Evolutionary conservation across 2,888 invertebrate species (phyloP).

Genomic region (Nomada flava): DNA sequence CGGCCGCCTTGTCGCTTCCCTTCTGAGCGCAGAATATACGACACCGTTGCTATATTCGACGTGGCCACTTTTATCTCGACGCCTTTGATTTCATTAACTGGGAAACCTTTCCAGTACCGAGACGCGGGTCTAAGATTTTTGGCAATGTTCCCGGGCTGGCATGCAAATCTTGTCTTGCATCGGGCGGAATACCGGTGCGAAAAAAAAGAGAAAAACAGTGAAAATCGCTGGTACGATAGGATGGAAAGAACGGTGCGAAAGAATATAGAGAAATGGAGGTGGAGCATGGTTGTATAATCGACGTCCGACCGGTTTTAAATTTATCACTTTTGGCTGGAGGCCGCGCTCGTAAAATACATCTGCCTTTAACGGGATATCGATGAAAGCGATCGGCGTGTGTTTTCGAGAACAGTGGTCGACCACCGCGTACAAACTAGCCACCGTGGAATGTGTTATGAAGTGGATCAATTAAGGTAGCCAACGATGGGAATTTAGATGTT

Average conservation of each 20-base stretch:
- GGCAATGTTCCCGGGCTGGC: background rate
- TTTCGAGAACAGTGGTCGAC: constrained; percentile 46
- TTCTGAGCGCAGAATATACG: constrained; percentile 40
- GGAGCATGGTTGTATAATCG: constrained; percentile 50
- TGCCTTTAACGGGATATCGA: constrained; percentile 57
- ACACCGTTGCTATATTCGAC: background rate
- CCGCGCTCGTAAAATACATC: constrained; percentile 51
- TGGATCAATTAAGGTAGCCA: constrained; percentile 56
- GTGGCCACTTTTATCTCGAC: constrained; percentile 53
- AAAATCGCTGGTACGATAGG: background rate
- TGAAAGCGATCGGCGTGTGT: constrained; percentile 54
- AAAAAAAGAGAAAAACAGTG: too few relatives aligned
- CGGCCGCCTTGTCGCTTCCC: constrained; percentile 27
- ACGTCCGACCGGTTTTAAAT: constrained; percentile 44
- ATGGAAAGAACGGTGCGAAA: background rate
- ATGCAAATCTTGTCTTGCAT: constrained; percentile 11
- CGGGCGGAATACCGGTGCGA: constrained; percentile 4
- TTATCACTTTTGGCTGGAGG: constrained; percentile 57
- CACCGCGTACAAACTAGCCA: constrained; percentile 37
- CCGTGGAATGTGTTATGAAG: constrained; percentile 52
- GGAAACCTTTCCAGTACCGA: background rate
- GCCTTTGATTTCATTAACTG: constrained; percentile 64
- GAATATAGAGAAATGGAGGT: constrained; percentile 4
- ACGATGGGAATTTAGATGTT: constrained; percentile 55
- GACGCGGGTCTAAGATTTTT: background rate